These are phyloP conservation scores for Antigone vipio DNA, from an alignment of 2,113 vertebrate species.

Conservation along the genomic window DNA sequence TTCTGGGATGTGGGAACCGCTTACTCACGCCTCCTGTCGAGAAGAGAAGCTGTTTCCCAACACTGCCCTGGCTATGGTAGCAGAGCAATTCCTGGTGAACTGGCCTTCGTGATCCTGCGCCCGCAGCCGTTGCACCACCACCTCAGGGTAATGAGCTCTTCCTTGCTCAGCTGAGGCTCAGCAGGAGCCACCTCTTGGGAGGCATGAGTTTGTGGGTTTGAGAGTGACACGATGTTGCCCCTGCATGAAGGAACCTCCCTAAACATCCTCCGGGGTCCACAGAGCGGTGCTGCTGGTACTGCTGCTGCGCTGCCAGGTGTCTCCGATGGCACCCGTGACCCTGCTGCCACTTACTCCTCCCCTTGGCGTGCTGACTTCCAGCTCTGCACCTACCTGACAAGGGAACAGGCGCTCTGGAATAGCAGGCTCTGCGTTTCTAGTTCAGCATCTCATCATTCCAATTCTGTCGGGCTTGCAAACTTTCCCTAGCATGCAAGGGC, in stretches of 20 bases:
- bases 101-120: neutral
- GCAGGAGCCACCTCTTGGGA: neutral
- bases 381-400: neutral
- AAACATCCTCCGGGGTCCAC: neutral
- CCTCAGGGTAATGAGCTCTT: neutral
- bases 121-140: no score
- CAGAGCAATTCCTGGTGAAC: neutral
- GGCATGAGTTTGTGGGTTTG: neutral
- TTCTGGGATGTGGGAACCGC: neutral
- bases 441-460: neutral
- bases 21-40: neutral
- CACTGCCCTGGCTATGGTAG: neutral
- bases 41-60: neutral
- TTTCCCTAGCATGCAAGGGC: neutral
- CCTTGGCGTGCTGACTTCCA: neutral
- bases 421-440: neutral
- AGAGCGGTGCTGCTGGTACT: neutral
- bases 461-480: neutral
- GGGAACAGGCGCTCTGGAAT: neutral
- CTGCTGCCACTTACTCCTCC: neutral
- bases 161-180: neutral
- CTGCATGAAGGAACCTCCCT: neutral
- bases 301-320: neutral
- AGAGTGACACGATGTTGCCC: accelerated
- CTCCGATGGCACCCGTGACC: neutral